Base-by-base conservation (phyloP, 2,797 vertebrate species). In the Menidia menidia region DNA sequence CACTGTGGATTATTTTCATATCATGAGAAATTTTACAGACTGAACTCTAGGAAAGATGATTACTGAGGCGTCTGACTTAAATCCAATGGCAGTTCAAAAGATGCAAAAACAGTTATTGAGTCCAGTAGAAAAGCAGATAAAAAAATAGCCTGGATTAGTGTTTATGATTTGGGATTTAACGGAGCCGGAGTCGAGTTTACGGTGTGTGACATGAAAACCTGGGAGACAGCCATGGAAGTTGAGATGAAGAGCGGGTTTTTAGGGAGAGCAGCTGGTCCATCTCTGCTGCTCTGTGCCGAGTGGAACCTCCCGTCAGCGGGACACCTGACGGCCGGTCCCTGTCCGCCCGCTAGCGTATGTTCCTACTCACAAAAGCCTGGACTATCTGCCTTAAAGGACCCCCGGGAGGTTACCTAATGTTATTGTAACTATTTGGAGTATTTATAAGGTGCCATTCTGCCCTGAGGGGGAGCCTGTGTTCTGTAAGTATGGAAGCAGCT, bases 371-470 rank as follows among this genome's bases (percentile, higher is more conserved):
- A 80, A 15, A 72, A 78, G 73, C 57, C 75, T 59, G 71, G 58
- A 77, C 35, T 58, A 68, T 79, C 70, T 64, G 71, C 58, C 55
- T 80, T 35, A 77, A 53, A 15, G 74, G 81, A 59, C 83, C 80
- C 60, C 45, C 33, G 84, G 82, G 86, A 81, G 64, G 78, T 87
- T 84, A 84, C 71, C 83, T 84, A 71, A 85, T 80, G 73, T 75
- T 85, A 78, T 68, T 83, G 86, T 68, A 74, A 81, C 86, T 87
- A 85, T 92, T 88, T 87, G 83, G 69, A 69, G 87, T 69, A 69
- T 89, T 86, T 83, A 87, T 81, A 88, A 62, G 73, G 86, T 62
- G 77, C 69, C 42, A 53, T 14, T 55, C 64, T 65, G 76, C 39
- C 62, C 68, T 64, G 32, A 81, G 76, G 47, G 60, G 63, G 75